Base-by-base conservation (phyloP, 2,113 vertebrate species). In the Onychostoma macrolepis region DNA sequence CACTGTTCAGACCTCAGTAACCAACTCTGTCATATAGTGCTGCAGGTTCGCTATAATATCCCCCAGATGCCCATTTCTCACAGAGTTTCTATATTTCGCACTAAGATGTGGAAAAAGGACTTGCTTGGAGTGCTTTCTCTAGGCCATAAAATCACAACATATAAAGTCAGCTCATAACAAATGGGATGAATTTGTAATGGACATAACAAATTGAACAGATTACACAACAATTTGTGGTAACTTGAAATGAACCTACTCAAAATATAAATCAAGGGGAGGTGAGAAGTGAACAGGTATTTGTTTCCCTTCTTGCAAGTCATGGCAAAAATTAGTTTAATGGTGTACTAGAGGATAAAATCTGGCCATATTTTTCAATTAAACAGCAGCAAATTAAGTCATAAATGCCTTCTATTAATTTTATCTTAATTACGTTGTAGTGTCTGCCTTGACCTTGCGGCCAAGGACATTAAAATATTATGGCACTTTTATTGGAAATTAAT, bases 401-500 rank as follows among this genome's bases (percentile, higher is more conserved):
- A 91, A 89, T 76, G 78, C 63, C 58, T 91, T 93, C 89, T 88
- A 93, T 93, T 93, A 93, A 92, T 92, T 92, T 93, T 92, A 93
- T 94, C 92, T 93, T 93, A 94, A 94, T 94, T 94, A 92, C 87
- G 88, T 91, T 85, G 90, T 88, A 28, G 56, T 89, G 92, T 90
- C 89, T 82, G 83, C 84, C 87, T 38, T 91, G 90, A 92, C 92
- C 92, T 93, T 92, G 85, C 65, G 65, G 72, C 36, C n/a, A 71
- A 80, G 58, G 78, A 77, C 88, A 86, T 41, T 85, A 50, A 86
- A 84, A 86, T 81, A 75, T 74, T 83, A 77, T 78, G 8, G 38
- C 28, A 83, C 6, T 12, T 33, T 83, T 75, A 53, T 45, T 67
- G 30, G 26, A 84, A 79, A 69, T 72, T 72, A 53, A 80, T 84